phyloP scores from a whole-genome alignment of 2,113 vertebrate genomes.

The Grallaria varia region DNA sequence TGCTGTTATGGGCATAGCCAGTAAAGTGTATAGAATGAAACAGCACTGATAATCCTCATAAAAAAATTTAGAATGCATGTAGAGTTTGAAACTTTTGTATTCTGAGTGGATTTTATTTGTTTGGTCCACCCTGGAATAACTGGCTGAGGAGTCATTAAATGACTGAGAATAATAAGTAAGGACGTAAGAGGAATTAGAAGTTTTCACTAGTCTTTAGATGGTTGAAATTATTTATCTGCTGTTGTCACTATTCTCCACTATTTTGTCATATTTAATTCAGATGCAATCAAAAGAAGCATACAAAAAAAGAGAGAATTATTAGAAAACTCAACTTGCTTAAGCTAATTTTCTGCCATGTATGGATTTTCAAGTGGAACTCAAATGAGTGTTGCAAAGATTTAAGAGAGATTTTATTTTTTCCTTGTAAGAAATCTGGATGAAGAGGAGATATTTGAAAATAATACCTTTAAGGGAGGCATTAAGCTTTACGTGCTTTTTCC shows the following conservation, averaged over 20 bases:
- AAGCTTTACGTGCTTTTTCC: neutral
- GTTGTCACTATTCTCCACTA: neutral
- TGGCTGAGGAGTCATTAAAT: neutral
- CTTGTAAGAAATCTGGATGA: neutral
- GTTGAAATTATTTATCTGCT: neutral
- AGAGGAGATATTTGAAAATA: neutral
- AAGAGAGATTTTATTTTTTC: neutral
- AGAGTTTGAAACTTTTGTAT: neutral
- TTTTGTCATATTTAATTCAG: neutral
- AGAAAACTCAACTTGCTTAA: neutral
- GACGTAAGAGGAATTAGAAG: neutral
- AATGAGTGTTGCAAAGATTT: neutral
- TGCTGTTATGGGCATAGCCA: neutral
- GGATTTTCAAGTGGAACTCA: neutral
- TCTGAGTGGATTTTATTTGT: neutral
- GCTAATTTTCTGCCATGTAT: constrained; percentile 1
- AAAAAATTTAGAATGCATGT: neutral
- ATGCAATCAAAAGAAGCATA: neutral
- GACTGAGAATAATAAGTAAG: neutral
- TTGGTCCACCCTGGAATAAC: neutral
- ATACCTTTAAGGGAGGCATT: neutral
- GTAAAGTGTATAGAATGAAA: neutral
- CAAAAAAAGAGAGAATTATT: neutral
- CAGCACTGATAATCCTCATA: neutral
- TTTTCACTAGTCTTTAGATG: neutral